phyloP scores from a whole-genome alignment of 2,797 vertebrate genomes.

The Kryptolebias ocellatus region DNA sequence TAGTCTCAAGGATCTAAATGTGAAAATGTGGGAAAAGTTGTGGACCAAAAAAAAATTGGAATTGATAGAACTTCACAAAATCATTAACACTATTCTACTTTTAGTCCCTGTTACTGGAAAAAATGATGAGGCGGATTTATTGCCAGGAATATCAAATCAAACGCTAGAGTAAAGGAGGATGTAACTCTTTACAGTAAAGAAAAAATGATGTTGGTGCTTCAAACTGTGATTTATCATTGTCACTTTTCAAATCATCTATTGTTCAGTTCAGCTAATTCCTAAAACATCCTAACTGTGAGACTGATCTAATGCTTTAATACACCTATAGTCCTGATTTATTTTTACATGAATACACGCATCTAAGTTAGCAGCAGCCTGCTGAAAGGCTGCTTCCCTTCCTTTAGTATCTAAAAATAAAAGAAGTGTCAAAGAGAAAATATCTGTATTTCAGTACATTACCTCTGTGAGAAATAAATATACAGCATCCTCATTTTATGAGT shows the following conservation, averaged over 20 bases:
- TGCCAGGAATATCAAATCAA: constrained; percentile 36
- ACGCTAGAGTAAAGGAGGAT: constrained; percentile 2
- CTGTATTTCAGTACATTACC: constrained; percentile 7
- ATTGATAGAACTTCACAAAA: constrained; percentile 50
- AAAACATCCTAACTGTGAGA: constrained; percentile 33
- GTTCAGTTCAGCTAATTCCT: constrained; percentile 33
- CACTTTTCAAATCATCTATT: constrained; percentile 16
- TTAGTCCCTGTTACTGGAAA: constrained; percentile 38
- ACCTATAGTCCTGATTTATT: constrained; percentile 41
- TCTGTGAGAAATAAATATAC: constrained; percentile 18
- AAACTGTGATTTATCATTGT: constrained; percentile 5
- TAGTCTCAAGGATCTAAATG: too few species aligned
- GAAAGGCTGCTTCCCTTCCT: constrained; percentile 27
- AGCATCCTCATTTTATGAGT: constrained; percentile 18
- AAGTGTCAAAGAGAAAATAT: not conserved
- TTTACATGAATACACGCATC: constrained; percentile 35
- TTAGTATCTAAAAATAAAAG: constrained; percentile 53
- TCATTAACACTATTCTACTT: constrained; percentile 37
- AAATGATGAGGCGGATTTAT: constrained; percentile 20
- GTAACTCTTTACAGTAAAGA: constrained; percentile 33
- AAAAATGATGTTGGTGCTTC: constrained; percentile 38
- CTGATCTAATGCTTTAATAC: constrained; percentile 40
- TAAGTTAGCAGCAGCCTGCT: constrained; percentile 28
- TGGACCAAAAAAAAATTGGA: constrained; percentile 62
- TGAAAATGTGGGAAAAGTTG: not conserved